phyloP scores from a whole-genome alignment of 2,888 invertebrate genomes.

The Dioctria linearis region DNA sequence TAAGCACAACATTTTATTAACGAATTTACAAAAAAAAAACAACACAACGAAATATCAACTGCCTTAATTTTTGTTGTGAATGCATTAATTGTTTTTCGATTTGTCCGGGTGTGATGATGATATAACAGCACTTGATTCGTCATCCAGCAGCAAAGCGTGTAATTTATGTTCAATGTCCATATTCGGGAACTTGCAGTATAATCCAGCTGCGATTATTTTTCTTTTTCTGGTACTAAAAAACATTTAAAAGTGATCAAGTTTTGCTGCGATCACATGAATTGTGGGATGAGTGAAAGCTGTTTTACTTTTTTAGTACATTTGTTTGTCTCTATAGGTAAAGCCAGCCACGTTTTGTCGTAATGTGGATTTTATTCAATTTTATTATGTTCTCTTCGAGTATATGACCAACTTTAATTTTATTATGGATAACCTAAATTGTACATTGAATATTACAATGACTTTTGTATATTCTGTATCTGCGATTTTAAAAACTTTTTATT shows the following conservation, averaged over 20 bases:
- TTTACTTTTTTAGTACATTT: slow-evolving; percentile 35
- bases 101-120: slow-evolving; percentile 6
- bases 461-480: too few relatives aligned
- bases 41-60: too few relatives aligned
- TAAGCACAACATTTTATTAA: neutral
- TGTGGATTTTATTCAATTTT: too few relatives aligned
- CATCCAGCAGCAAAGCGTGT: slow-evolving; percentile 21
- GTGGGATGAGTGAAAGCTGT: slow-evolving; percentile 47
- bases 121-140: slow-evolving; percentile 48
- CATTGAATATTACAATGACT: too few relatives aligned
- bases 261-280: slow-evolving; percentile 3
- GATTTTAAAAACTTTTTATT: too few relatives aligned
- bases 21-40: too few relatives aligned
- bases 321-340: neutral
- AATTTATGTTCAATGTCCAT: slow-evolving; percentile 17
- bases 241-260: slow-evolving; percentile 12
- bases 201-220: neutral
- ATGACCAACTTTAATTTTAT: too few relatives aligned
- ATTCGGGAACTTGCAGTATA: slow-evolving; percentile 46
- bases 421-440: too few relatives aligned
- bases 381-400: too few relatives aligned
- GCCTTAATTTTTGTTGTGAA: too few relatives aligned
- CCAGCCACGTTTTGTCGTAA: neutral
- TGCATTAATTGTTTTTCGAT: slow-evolving; percentile 34
- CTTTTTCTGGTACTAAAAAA: neutral